These are phyloP conservation scores for Lypha dubia DNA, from an alignment of 2,888 invertebrate genomes.

Conservation along the genomic window DNA sequence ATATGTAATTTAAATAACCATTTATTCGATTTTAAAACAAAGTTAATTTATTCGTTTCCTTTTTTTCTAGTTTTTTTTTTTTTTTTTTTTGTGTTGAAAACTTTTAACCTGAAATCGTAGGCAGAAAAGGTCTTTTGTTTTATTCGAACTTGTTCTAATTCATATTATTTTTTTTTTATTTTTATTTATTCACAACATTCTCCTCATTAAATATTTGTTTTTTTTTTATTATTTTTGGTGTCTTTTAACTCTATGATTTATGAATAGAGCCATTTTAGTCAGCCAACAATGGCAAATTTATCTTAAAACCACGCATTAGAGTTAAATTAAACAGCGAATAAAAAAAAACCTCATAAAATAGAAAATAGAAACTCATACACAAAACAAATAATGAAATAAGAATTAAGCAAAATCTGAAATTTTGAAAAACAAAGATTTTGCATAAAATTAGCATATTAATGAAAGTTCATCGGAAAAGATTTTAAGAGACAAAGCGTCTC, in stretches of 20 bases:
- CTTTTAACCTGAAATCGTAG: conserved; percentile 1
- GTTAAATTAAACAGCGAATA: background rate
- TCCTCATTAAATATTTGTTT: conserved; percentile 6
- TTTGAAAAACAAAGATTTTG: conserved; percentile 67
- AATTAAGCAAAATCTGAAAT: conserved; percentile 72
- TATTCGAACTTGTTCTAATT: conserved; percentile 51
- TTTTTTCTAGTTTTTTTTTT: background rate
- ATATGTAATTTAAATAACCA: background rate
- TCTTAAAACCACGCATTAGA: conserved; percentile 42
- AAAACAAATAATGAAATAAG: conserved; percentile 38
- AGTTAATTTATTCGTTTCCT: background rate
- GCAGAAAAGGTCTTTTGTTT: background rate
- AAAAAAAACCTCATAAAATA: conserved; percentile 43
- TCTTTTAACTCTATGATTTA: conserved; percentile 48
- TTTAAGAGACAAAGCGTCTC: conserved; percentile 68
- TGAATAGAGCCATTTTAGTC: conserved; percentile 53
- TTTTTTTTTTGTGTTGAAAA: too few relatives aligned
- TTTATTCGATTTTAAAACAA: background rate
- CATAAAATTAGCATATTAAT: conserved; percentile 79
- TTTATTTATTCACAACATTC: background rate
- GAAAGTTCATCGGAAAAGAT: conserved; percentile 67
- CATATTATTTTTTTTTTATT: background rate
- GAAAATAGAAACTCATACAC: background rate
- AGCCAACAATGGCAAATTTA: conserved; percentile 58
- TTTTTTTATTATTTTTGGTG: conserved; percentile 19